These are phyloP conservation scores for Anseranas semipalmata DNA, from an alignment of 2,113 vertebrate species.

Conservation along the genomic window DNA sequence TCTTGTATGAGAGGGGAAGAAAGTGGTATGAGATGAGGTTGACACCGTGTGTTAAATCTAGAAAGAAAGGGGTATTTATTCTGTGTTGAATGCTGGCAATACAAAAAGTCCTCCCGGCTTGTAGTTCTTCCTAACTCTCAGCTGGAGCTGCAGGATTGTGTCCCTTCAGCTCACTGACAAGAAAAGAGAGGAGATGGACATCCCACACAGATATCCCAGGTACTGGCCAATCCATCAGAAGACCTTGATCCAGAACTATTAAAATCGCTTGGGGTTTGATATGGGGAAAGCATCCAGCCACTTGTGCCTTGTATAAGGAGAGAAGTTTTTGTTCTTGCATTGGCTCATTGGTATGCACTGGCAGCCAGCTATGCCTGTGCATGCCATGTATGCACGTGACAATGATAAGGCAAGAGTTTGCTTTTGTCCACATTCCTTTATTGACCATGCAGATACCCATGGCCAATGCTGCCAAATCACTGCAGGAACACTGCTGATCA, in stretches of 20 bases:
- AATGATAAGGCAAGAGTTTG: background rate
- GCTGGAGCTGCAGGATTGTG: background rate
- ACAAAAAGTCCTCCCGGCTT: background rate
- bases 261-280: background rate
- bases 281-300: background rate
- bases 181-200: background rate
- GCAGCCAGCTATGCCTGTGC: background rate
- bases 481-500: background rate
- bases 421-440: background rate
- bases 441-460: background rate
- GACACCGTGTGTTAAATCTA: background rate
- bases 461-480: background rate
- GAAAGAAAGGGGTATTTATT: background rate
- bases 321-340: background rate
- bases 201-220: background rate
- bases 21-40: background rate
- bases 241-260: background rate
- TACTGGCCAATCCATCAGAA: background rate
- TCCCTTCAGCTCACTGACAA: background rate
- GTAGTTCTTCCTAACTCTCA: background rate
- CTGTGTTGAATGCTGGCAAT: background rate
- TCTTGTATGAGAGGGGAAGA: background rate
- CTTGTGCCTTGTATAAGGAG: background rate
- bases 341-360: background rate
- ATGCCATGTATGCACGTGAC: accelerated